phyloP scores from a whole-genome alignment of 2,113 vertebrate genomes.

The Emberiza fucata region DNA sequence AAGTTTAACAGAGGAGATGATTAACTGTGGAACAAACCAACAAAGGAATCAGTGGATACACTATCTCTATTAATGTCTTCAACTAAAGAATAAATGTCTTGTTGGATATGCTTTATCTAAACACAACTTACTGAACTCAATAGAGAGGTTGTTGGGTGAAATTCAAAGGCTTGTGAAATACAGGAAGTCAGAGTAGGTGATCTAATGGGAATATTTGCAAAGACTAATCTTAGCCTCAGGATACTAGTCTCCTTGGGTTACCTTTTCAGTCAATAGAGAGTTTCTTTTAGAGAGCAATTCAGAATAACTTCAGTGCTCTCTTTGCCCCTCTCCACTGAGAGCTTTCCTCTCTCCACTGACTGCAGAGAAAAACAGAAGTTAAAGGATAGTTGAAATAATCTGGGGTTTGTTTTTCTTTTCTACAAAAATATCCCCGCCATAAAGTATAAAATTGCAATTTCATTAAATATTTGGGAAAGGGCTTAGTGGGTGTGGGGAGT shows the following conservation, averaged over 20 bases:
- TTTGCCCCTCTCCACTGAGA: neutral
- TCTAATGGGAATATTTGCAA: constrained; percentile 59
- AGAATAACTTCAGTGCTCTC: neutral
- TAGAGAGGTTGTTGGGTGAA: constrained; percentile 21
- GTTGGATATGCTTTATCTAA: constrained; percentile 46
- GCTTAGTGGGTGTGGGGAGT: neutral
- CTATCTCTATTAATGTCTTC: constrained; percentile 35
- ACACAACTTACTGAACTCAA: constrained; percentile 43
- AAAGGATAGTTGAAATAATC: neutral
- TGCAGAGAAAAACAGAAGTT: neutral
- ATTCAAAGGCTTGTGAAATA: constrained; percentile 58
- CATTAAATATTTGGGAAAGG: neutral
- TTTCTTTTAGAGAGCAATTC: constrained; percentile 27
- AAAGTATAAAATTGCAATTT: neutral
- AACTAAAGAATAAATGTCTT: constrained; percentile 33
- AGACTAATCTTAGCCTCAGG: constrained; percentile 62
- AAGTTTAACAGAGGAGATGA: constrained; percentile 33
- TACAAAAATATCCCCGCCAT: neutral
- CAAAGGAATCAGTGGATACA: constrained; percentile 14
- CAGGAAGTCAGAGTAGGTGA: constrained; percentile 49
- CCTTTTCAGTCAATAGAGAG: constrained; percentile 42
- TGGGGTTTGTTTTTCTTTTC: neutral
- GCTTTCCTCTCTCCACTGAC: neutral
- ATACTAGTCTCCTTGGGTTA: constrained; percentile 55
- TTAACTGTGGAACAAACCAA: constrained; percentile 38